Conservation (phyloP, 2,113 vertebrate genomes). For the Patagioenas fasciata region DNA sequence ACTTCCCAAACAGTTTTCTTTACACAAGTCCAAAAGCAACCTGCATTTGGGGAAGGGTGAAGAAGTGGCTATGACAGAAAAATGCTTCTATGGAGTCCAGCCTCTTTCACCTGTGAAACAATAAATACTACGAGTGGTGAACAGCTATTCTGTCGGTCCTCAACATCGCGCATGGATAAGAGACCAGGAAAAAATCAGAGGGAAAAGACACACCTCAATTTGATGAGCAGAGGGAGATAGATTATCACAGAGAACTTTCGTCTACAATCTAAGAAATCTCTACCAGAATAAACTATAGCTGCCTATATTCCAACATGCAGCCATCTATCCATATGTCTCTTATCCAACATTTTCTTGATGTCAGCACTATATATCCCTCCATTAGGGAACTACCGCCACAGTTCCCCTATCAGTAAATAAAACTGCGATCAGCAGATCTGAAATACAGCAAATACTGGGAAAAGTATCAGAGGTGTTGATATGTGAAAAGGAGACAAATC, state of each 20-base stretch:
- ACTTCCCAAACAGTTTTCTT: neutral
- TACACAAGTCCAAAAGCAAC: neutral
- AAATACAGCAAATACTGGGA: slow-evolving; percentile 33
- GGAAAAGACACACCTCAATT: neutral
- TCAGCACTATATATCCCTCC: slow-evolving; percentile 39
- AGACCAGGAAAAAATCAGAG: neutral
- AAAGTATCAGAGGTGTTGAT: slow-evolving; percentile 33
- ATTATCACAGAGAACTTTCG: neutral
- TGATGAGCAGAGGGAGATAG: neutral
- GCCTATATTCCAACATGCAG: neutral
- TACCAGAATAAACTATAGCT: neutral
- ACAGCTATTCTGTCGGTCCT: neutral
- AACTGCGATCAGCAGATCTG: slow-evolving; percentile 41
- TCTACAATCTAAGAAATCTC: neutral
- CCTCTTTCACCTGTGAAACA: neutral
- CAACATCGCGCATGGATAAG: neutral
- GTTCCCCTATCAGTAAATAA: slow-evolving; percentile 38
- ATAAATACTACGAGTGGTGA: neutral
- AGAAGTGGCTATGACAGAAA: neutral
- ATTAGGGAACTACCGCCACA: slow-evolving; percentile 1
- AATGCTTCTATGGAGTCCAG: neutral
- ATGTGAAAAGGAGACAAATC: slow-evolving; percentile 10
- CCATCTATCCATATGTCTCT: slow-evolving; percentile 29
- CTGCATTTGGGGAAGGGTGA: neutral
- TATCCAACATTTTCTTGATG: slow-evolving; percentile 38